Evolutionary conservation across 1,140 invertebrate genomes (phyloP).

Genomic region (Drosophila repleta): DNA sequence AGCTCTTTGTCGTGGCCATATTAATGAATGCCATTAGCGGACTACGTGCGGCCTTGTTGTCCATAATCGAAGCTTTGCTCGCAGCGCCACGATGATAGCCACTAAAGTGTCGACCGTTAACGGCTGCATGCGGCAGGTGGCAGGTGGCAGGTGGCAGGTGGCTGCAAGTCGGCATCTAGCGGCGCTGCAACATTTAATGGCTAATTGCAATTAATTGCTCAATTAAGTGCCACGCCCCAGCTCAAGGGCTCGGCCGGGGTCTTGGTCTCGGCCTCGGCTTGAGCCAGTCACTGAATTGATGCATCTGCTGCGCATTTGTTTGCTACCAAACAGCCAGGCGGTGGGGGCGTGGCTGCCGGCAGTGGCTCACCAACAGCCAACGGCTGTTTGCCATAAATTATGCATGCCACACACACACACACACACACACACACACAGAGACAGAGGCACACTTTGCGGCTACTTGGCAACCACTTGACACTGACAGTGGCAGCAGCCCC

Average conservation of each 20-base stretch:
- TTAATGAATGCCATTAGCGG: slow-evolving; percentile 51
- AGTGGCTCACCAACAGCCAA: not conserved
- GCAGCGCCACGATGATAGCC: slow-evolving; percentile 13
- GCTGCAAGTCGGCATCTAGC: too few relatives aligned
- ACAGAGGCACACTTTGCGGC: slow-evolving; percentile 31
- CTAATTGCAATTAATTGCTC: slow-evolving; percentile 55
- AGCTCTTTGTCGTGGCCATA: slow-evolving; percentile 17
- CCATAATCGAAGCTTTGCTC: too few relatives aligned
- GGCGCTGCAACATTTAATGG: slow-evolving; percentile 20
- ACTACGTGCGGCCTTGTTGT: slow-evolving; percentile 36
- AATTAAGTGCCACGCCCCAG: slow-evolving; percentile 32
- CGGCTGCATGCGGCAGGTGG: slow-evolving; percentile 33
- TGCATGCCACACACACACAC: slow-evolving; percentile 38
- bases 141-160: not conserved
- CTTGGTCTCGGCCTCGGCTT: not conserved
- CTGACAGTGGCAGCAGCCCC: slow-evolving; percentile 15
- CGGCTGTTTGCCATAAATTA: slow-evolving; percentile 40
- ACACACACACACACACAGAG: slow-evolving; percentile 35
- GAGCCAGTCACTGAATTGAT: slow-evolving; percentile 12
- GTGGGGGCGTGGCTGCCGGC: not conserved
- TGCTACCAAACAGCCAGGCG: slow-evolving; percentile 6
- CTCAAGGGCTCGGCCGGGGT: not conserved
- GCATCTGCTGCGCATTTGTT: slow-evolving; percentile 29
- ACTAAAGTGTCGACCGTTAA: slow-evolving; percentile 46
- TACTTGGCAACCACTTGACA: slow-evolving; percentile 31